Evolutionary conservation across 1,140 invertebrate genomes (phyloP).

Genomic region (Penaeus chinensis): DNA sequence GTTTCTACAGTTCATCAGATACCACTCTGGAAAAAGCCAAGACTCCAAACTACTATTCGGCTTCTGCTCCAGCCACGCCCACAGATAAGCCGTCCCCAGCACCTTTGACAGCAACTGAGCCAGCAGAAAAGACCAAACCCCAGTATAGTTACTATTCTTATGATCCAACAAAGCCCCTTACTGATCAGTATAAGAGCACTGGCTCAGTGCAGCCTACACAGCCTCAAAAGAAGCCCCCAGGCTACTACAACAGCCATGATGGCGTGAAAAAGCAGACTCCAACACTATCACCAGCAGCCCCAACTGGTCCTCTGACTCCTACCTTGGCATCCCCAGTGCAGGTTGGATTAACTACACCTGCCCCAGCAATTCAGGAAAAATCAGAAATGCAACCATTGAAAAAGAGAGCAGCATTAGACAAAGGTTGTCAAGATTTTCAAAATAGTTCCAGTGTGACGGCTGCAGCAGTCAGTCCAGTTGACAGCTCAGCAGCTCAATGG

Average conservation of each 20-base stretch:
- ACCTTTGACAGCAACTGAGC: constrained; percentile 28
- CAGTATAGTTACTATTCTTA: constrained; percentile 64
- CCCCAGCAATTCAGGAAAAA: constrained; percentile 40
- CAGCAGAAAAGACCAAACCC: constrained; percentile 58
- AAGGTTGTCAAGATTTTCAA: constrained; percentile 36
- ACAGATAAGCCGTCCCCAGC: constrained; percentile 62
- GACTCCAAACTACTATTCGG: constrained; percentile 62
- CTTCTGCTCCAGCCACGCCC: constrained; percentile 62
- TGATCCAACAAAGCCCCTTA: constrained; percentile 65
- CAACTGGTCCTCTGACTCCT: constrained; percentile 37
- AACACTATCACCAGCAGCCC: constrained; percentile 45
- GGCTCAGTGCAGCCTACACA: constrained; percentile 47
- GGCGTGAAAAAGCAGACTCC: constrained; percentile 45
- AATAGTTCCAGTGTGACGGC: constrained; percentile 11
- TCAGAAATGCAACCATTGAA: constrained; percentile 54
- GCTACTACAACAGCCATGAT: constrained; percentile 54
- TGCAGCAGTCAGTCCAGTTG: constrained; percentile 11
- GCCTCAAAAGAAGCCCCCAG: constrained; percentile 50
- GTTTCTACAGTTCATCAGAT: constrained; percentile 59
- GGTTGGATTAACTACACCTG: constrained; percentile 34
- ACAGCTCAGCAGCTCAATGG: constrained; percentile 69
- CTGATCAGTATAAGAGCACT: constrained; percentile 65
- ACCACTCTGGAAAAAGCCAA: constrained; percentile 62
- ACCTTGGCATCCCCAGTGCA: constrained; percentile 49
- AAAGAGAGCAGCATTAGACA: constrained; percentile 53